Conservation (phyloP, 2,888 invertebrate genomes). For the Pyrgus malvae region DNA sequence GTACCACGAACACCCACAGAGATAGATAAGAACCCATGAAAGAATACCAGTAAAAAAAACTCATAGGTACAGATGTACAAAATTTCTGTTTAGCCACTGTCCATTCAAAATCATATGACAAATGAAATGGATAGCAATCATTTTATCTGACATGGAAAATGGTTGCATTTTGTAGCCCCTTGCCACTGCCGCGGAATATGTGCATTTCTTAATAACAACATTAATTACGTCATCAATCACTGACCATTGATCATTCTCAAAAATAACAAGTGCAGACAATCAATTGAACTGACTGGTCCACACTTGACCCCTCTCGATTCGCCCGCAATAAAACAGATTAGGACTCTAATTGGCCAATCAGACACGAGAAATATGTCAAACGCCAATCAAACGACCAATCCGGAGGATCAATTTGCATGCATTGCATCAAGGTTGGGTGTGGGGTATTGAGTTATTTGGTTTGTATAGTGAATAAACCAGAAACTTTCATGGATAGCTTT, state of each 20-base stretch:
- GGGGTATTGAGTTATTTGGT: not conserved
- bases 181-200: no score
- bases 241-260: not conserved
- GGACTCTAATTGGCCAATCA: constrained; percentile 20
- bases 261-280: constrained; percentile 16
- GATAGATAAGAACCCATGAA: no score
- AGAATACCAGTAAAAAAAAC: no score
- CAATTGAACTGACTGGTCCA: constrained; percentile 22
- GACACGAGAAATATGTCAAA: constrained; percentile 27
- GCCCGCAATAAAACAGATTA: constrained; percentile 24
- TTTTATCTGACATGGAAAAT: no score
- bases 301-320: constrained; percentile 19
- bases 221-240: constrained; percentile 10
- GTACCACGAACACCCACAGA: no score
- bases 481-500: no score
- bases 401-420: constrained; percentile 14
- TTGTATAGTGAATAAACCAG: not conserved
- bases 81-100: no score
- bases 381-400: constrained; percentile 23
- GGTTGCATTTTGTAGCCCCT: no score
- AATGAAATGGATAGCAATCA: no score
- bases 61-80: no score
- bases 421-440: constrained; percentile 6
- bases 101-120: no score
- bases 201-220: no score